phyloP scores from a whole-genome alignment of 2,888 invertebrate genomes.

The Lysandra bellargus region DNA sequence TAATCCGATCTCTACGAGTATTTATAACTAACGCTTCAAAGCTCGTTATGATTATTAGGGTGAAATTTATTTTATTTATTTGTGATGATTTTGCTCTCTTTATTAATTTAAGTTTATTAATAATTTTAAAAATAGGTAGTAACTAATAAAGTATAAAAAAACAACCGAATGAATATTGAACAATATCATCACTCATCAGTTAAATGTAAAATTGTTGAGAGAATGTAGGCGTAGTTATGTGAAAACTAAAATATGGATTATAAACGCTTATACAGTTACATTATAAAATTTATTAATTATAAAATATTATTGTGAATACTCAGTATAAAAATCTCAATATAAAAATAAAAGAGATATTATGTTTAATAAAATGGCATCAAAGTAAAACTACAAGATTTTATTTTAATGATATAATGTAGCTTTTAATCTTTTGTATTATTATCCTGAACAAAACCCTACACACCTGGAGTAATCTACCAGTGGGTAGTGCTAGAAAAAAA shows the following conservation, averaged over 20 bases:
- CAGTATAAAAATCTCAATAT: not conserved
- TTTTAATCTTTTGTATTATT: too few species aligned
- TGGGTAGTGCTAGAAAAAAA: too few species aligned
- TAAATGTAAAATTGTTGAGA: not conserved
- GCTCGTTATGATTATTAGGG: not conserved
- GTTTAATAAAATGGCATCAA: not conserved
- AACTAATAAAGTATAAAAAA: not conserved
- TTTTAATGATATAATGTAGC: not conserved
- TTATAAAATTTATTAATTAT: not conserved
- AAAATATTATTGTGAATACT: not conserved
- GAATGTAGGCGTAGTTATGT: not conserved
- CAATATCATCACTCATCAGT: not conserved
- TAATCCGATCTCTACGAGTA: too few species aligned
- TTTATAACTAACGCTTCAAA: not conserved
- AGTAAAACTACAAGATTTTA: not conserved
- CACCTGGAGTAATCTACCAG: too few species aligned
- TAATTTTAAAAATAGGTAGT: not conserved
- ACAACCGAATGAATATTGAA: slow-evolving; percentile 12
- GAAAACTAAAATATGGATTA: not conserved
- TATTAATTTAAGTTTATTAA: not conserved
- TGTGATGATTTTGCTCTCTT: not conserved
- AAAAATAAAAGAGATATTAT: not conserved
- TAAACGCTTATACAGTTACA: not conserved
- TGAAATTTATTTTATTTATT: not conserved
- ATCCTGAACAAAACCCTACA: too few species aligned